These are phyloP conservation scores for Calyptomena viridis DNA, from an alignment of 2,113 vertebrate genomes.

Conservation along the genomic window DNA sequence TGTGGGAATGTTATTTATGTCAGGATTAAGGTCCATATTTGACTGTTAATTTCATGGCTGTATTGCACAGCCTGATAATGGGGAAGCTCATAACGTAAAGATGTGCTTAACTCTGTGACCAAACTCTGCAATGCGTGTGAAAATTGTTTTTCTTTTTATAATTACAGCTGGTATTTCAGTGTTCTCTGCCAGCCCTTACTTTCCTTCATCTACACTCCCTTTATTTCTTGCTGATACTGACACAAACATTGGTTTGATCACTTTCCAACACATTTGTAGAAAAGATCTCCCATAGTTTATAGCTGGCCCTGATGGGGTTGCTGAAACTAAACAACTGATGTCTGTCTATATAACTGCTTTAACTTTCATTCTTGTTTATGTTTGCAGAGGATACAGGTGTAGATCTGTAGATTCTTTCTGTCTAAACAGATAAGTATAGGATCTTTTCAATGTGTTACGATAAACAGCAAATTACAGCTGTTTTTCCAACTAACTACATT, in stretches of 20 bases:
- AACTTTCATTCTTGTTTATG: not conserved
- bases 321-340: not conserved
- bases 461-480: not conserved
- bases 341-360: not conserved
- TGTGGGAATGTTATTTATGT: slow-evolving; percentile 47
- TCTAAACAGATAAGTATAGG: not conserved
- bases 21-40: not conserved
- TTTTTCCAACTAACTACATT: not conserved
- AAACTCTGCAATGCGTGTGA: slow-evolving; percentile 56
- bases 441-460: not conserved
- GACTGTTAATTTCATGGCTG: slow-evolving; percentile 26
- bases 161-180: slow-evolving; percentile 21
- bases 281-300: not conserved
- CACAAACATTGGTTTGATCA: not conserved
- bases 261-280: not conserved
- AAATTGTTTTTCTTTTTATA: slow-evolving; percentile 25
- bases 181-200: not conserved
- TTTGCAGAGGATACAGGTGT: not conserved
- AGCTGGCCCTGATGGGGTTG: not conserved
- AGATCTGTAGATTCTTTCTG: not conserved
- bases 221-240: not conserved
- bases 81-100: slow-evolving; percentile 32
- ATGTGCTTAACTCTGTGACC: slow-evolving; percentile 35
- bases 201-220: not conserved
- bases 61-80: not conserved